These are phyloP conservation scores for Dendrolimus kikuchii DNA, from an alignment of 1,140 invertebrate genomes.

Conservation along the genomic window DNA sequence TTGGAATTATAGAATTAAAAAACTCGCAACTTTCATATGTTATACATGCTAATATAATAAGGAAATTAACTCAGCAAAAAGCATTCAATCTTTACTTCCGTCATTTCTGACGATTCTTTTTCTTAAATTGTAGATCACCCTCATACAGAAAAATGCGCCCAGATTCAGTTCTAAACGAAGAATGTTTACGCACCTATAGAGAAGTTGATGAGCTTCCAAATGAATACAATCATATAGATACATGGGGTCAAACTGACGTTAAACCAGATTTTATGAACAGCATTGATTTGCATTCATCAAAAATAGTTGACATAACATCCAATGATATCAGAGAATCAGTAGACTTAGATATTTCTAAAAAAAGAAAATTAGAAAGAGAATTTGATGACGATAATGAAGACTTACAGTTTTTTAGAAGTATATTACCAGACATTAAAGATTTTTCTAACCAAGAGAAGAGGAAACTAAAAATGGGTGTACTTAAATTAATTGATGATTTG, in stretches of 20 bases:
- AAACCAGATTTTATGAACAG: constrained; percentile 12
- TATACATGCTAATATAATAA: too few species aligned
- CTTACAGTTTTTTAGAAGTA: constrained; percentile 34
- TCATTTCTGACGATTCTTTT: too few species aligned
- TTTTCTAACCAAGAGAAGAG: constrained; percentile 29
- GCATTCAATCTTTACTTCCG: too few species aligned
- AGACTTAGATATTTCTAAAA: not conserved
- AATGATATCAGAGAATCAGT: not conserved
- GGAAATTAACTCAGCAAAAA: too few species aligned
- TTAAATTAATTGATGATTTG: constrained; percentile 30
- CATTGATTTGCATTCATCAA: not conserved
- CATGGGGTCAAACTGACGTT: constrained; percentile 11
- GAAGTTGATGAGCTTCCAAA: constrained; percentile 9
- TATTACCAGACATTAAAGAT: constrained; percentile 29
- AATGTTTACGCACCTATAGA: constrained; percentile 1
- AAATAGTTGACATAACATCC: not conserved
- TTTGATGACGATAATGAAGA: constrained; percentile 22
- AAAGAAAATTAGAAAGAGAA: constrained; percentile 5
- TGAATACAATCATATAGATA: constrained; percentile 11
- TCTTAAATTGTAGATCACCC: too few species aligned
- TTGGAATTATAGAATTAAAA: too few species aligned
- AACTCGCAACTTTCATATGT: too few species aligned
- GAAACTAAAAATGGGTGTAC: constrained; percentile 29
- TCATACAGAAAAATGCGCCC: constrained; percentile 2
- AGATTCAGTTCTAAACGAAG: constrained; percentile 1